A percentile compares a stretch with the other conserved stretches of the same genome.
These are phyloP conservation scores for Aplysia californica DNA, from an alignment of 1,140 invertebrate species.

Conservation along the genomic window DNA sequence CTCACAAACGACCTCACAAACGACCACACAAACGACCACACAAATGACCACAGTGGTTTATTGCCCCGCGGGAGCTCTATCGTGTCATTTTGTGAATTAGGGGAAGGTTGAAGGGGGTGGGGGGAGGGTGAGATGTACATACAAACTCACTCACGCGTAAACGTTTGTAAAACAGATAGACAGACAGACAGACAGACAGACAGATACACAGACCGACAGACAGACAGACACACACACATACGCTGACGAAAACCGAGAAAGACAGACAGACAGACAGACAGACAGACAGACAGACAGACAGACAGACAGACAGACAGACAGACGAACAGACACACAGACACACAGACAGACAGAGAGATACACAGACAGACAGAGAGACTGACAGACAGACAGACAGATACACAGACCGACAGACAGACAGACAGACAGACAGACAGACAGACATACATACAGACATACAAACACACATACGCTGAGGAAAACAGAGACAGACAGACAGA, in stretches of 20 bases:
- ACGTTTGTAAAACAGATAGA: too few species aligned
- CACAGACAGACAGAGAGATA: not conserved
- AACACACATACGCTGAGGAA: not conserved
- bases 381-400: not conserved
- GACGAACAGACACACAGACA: not conserved
- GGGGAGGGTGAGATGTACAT: not conserved
- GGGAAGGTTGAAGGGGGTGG: not conserved
- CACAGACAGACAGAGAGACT: not conserved
- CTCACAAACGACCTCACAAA: not conserved
- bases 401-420: too few species aligned
- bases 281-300: not conserved
- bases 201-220: constrained; percentile 1
- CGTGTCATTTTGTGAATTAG: too few species aligned
- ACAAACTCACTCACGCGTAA: too few species aligned
- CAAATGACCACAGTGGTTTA: not conserved
- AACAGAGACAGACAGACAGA: not conserved
- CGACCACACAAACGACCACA: not conserved
- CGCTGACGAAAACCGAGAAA: not conserved
- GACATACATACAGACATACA: too few species aligned
- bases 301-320: not conserved
- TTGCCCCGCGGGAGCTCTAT: too few species aligned
- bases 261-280: constrained; percentile 10
- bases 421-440: not conserved
- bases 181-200: not conserved
- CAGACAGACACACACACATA: constrained; percentile 4